phyloP scores from a whole-genome alignment of 2,797 vertebrate species.

The Distichodus sexfasciatus region DNA sequence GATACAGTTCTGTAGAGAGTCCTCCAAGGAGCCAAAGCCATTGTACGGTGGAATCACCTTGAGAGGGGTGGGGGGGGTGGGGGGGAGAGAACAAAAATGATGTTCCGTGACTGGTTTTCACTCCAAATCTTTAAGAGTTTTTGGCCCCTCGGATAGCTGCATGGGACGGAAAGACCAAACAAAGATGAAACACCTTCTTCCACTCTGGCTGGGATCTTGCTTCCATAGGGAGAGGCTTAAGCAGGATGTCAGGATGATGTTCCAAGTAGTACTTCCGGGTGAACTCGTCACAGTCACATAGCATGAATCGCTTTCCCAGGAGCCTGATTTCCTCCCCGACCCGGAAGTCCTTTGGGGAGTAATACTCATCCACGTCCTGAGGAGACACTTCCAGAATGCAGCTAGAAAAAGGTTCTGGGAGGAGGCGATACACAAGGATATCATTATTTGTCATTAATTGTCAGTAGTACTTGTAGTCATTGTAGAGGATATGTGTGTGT shows the following conservation, averaged over 20 bases:
- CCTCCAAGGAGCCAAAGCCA: constrained; percentile 87
- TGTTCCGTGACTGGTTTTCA: neutral
- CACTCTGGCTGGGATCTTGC: constrained; percentile 55
- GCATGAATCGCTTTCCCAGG: constrained; percentile 79
- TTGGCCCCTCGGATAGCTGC: too few species aligned
- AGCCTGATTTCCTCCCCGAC: constrained; percentile 80
- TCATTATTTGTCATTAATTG: too few species aligned
- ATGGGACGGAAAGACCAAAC: constrained; percentile 25
- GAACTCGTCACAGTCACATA: constrained; percentile 87
- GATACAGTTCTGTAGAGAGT: constrained; percentile 91
- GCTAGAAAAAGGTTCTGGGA: constrained; percentile 81
- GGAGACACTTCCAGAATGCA: constrained; percentile 86
- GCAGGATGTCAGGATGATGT: constrained; percentile 76
- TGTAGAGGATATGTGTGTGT: neutral
- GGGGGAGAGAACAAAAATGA: neutral
- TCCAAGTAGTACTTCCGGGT: constrained; percentile 80
- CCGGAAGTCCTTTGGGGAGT: constrained; percentile 84
- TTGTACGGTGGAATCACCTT: constrained; percentile 90
- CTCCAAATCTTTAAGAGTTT: too few species aligned
- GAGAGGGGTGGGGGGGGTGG: constrained; percentile 8
- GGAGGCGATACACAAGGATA: neutral
- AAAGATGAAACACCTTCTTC: constrained; percentile 68
- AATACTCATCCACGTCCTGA: constrained; percentile 86
- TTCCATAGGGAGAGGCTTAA: constrained; percentile 68
- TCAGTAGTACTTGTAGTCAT: too few species aligned